A percentile compares a stretch with the other conserved stretches of the same genome.
phyloP scores from a whole-genome alignment of 2,797 vertebrate genomes.

The Dryobates pubescens region DNA sequence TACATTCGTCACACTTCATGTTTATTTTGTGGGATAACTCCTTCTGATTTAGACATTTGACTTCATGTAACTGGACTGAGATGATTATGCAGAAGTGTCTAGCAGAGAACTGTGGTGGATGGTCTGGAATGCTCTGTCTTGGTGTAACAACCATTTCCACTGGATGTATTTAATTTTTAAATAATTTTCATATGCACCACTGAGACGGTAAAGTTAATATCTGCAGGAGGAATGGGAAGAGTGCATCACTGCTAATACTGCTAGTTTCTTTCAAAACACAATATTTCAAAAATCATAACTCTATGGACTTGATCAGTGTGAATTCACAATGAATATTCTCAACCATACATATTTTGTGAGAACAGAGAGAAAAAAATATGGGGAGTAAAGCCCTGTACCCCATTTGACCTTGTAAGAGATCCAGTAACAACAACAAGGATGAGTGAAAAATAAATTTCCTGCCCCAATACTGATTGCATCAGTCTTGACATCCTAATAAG shows the following conservation, averaged over 20 bases:
- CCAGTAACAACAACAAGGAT: neutral
- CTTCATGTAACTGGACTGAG: neutral
- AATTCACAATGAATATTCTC: constrained; percentile 27
- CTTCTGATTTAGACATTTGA: neutral
- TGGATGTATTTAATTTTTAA: neutral
- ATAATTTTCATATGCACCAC: neutral
- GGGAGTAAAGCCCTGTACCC: constrained; percentile 16
- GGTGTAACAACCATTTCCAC: neutral
- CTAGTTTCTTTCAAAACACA: neutral
- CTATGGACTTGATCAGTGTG: neutral
- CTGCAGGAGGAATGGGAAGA: neutral
- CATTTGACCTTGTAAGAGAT: constrained; percentile 52
- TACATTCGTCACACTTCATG: neutral
- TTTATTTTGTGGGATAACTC: neutral
- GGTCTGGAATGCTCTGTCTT: neutral
- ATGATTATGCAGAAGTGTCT: neutral
- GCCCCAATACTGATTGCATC: neutral
- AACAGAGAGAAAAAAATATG: neutral
- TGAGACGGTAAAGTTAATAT: neutral
- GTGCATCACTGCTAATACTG: neutral
- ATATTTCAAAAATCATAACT: neutral
- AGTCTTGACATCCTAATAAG: constrained; percentile 36
- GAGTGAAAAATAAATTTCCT: neutral
- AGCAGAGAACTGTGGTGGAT: neutral
- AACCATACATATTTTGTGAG: neutral